A percentile compares a stretch with the other conserved stretches of the same genome.
Conservation (phyloP, 2,113 vertebrate species). For the Theristicus caerulescens region DNA sequence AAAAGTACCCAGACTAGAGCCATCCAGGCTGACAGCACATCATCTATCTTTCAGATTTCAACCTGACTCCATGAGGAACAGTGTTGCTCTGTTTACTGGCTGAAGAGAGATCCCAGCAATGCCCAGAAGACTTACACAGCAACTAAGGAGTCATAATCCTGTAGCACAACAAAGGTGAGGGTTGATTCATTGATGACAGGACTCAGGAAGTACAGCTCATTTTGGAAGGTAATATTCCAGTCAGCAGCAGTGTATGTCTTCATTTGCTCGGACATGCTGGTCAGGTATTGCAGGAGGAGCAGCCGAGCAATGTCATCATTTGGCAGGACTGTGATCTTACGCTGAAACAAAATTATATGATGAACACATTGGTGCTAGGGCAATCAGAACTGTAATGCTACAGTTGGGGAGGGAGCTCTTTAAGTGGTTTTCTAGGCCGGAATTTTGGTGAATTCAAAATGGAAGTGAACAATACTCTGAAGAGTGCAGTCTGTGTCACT, state of each 20-base stretch:
- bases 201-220: background rate
- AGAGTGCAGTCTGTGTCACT: background rate
- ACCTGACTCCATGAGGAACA: background rate
- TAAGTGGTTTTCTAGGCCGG: background rate
- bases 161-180: background rate
- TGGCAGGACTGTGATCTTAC: background rate
- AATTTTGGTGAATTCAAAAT: background rate
- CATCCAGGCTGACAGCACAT: background rate
- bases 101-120: background rate
- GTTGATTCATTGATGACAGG: background rate
- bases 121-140: slow-evolving; percentile 15
- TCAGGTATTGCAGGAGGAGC: slow-evolving; percentile 2
- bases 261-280: background rate
- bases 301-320: background rate
- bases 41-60: background rate
- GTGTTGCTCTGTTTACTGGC: background rate
- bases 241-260: background rate
- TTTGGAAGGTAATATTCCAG: background rate
- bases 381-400: background rate
- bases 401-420: background rate
- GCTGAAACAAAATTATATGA: background rate
- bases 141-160: background rate
- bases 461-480: background rate
- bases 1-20: background rate
- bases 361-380: background rate